phyloP scores from a whole-genome alignment of 2,888 invertebrate species.

The Caenorhabditis angaria region DNA sequence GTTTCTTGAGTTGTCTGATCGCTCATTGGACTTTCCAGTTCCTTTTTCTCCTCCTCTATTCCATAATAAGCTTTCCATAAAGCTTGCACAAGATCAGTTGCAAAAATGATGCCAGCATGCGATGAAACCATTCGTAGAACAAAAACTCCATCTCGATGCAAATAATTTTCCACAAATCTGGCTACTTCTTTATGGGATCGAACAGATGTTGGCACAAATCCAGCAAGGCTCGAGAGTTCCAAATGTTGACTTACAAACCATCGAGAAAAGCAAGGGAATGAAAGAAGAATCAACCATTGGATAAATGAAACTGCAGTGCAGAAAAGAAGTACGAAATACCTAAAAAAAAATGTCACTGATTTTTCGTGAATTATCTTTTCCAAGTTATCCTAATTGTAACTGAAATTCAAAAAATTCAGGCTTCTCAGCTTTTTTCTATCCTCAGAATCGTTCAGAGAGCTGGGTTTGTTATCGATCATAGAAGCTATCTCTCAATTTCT shows the following conservation, averaged over 20 bases:
- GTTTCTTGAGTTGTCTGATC: conserved; percentile 26
- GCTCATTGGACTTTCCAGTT: conserved; percentile 22
- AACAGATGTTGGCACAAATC: conserved; percentile 32
- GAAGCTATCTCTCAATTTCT: conserved; percentile 23
- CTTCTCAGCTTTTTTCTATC: conserved; percentile 46
- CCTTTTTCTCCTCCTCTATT: conserved; percentile 31
- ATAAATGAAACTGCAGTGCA: conserved; percentile 61
- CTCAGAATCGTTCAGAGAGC: conserved; percentile 50
- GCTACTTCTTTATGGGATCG: conserved; percentile 51
- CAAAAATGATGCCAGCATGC: conserved; percentile 69
- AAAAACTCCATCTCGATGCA: conserved; percentile 68
- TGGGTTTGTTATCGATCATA: conserved; percentile 50
- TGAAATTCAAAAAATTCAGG: conserved; percentile 16
- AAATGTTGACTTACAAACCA: conserved; percentile 67
- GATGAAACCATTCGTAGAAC: conserved; percentile 68
- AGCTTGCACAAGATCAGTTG: conserved; percentile 62
- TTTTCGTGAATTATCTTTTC: background rate
- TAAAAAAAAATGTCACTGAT: conserved; percentile 22
- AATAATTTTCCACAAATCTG: conserved; percentile 65
- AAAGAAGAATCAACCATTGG: conserved; percentile 64
- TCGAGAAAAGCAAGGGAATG: conserved; percentile 66
- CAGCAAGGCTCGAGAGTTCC: conserved; percentile 58
- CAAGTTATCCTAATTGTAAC: conserved; percentile 10
- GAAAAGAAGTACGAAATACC: conserved; percentile 64
- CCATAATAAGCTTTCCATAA: conserved; percentile 58